These are phyloP conservation scores for Bombus impatiens DNA, from an alignment of 1,140 invertebrate genomes.

Conservation along the genomic window DNA sequence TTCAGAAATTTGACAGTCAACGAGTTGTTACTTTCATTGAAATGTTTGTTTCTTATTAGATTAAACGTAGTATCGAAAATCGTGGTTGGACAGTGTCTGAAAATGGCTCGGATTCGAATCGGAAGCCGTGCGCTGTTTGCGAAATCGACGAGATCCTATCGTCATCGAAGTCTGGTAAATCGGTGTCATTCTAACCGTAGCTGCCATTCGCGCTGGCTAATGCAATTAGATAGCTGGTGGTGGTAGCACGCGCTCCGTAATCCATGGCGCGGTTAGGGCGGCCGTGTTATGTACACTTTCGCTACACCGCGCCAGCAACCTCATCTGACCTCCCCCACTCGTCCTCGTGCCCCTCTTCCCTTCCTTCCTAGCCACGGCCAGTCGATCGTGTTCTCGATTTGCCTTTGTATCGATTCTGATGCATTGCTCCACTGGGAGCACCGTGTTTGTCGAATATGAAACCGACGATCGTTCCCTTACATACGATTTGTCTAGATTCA, in stretches of 20 bases:
- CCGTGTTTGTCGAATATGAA: not conserved
- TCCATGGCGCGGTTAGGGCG: slow-evolving; percentile 69
- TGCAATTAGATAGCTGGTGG: slow-evolving; percentile 72
- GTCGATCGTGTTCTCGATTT: slow-evolving; percentile 34
- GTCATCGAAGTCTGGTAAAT: slow-evolving; percentile 64
- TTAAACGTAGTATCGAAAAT: slow-evolving; percentile 26
- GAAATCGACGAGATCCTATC: slow-evolving; percentile 63
- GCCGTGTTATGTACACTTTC: slow-evolving; percentile 73
- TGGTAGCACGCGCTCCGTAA: slow-evolving; percentile 72
- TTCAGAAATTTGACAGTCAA: not conserved
- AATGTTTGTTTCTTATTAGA: not conserved
- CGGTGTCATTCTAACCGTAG: slow-evolving; percentile 68
- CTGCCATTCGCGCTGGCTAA: slow-evolving; percentile 71
- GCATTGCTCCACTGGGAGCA: not conserved
- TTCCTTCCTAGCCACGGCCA: not conserved
- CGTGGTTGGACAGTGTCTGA: slow-evolving; percentile 37
- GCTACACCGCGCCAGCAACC: slow-evolving; percentile 68
- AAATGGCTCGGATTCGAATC: slow-evolving; percentile 16
- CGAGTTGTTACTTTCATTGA: slow-evolving; percentile 1
- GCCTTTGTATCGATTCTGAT: slow-evolving; percentile 34
- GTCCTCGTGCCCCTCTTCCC: slow-evolving; percentile 48
- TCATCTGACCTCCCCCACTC: slow-evolving; percentile 69
- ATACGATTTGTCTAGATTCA: too few relatives aligned
- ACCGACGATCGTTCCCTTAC: too few relatives aligned
- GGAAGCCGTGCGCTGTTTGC: slow-evolving; percentile 39